Percentiles rank a stretch among this genome's conserved stretches.
Evolutionary conservation across 2,888 invertebrate genomes (phyloP).

Genomic region (Cylindroiulus punctatus): DNA sequence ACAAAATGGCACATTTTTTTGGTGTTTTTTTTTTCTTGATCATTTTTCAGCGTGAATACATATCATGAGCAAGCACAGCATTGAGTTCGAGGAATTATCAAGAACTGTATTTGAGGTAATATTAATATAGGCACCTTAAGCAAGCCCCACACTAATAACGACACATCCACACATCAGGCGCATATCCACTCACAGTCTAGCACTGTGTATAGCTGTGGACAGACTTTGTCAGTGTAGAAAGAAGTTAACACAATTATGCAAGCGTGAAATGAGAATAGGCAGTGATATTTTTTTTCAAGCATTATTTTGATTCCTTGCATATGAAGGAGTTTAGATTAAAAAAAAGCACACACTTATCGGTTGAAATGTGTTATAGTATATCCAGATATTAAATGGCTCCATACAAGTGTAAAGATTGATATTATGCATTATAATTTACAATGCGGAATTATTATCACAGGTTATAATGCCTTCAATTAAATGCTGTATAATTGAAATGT

Average conservation of each 20-base stretch:
- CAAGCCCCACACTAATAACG: not conserved
- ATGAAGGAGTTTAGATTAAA: not conserved
- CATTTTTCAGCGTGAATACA: conserved; percentile 14
- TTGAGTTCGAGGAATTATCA: not conserved
- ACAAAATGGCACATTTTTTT: not conserved
- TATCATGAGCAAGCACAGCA: conserved; percentile 6
- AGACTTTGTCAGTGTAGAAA: not conserved
- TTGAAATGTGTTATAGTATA: no score
- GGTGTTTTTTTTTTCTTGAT: not conserved
- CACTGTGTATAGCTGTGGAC: not conserved
- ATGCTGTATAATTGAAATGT: conserved; percentile 2
- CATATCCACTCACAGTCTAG: not conserved
- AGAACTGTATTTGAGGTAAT: conserved; percentile 29
- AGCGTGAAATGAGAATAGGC: not conserved
- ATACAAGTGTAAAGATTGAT: not conserved
- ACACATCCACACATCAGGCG: not conserved
- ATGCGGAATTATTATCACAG: conserved; percentile 40
- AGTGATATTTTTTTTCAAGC: not conserved
- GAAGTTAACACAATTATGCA: no score
- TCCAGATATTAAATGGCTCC: not conserved
- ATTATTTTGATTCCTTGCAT: not conserved
- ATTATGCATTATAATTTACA: not conserved
- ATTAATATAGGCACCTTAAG: not conserved
- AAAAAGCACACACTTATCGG: not conserved
- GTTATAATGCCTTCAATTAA: conserved; percentile 51